Percentiles rank a stretch among this genome's conserved stretches.
Conservation (phyloP, 2,888 invertebrate genomes). For the Caprella mutica region DNA sequence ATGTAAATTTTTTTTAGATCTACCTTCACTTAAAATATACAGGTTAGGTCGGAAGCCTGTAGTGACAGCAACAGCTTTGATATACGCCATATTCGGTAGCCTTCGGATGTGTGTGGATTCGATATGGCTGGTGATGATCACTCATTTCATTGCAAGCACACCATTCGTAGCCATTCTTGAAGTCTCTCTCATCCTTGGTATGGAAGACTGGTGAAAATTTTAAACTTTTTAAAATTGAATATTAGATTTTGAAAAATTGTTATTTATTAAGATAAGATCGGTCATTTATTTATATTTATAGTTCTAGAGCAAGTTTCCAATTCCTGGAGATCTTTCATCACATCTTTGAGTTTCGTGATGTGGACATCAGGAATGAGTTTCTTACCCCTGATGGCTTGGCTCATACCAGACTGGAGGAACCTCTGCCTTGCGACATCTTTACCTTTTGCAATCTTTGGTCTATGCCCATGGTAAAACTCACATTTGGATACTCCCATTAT, state of each 20-base stretch:
- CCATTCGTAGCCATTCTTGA: slow-evolving; percentile 25
- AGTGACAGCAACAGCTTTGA: slow-evolving; percentile 6
- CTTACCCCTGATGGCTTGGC: slow-evolving; percentile 37
- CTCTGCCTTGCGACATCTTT: slow-evolving; percentile 37
- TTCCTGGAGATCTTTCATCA: slow-evolving; percentile 20
- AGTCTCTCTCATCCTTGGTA: slow-evolving; percentile 21
- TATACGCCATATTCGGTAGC: slow-evolving; percentile 21
- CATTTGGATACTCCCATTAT: too few species aligned
- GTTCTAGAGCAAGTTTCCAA: slow-evolving; percentile 30
- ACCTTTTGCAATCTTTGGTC: slow-evolving; percentile 34
- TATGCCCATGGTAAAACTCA: too few species aligned
- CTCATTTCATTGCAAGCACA: slow-evolving; percentile 20
- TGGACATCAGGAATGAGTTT: slow-evolving; percentile 37
- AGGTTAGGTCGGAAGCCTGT: slow-evolving; percentile 21
- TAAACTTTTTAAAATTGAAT: too few species aligned
- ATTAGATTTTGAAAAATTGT: too few species aligned
- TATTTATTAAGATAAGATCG: too few species aligned
- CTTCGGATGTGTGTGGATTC: slow-evolving; percentile 15
- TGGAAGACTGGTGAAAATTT: too few species aligned
- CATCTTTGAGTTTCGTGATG: slow-evolving; percentile 23
- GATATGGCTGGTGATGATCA: slow-evolving; percentile 12
- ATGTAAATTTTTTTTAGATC: too few species aligned
- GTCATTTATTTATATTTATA: slow-evolving; percentile 6
- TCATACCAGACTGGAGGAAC: slow-evolving; percentile 36
- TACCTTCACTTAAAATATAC: neutral